A percentile compares a stretch with the other conserved stretches of the same genome.
Evolutionary conservation across 2,888 invertebrate genomes (phyloP).

Genomic region (Choreutis nemorana): DNA sequence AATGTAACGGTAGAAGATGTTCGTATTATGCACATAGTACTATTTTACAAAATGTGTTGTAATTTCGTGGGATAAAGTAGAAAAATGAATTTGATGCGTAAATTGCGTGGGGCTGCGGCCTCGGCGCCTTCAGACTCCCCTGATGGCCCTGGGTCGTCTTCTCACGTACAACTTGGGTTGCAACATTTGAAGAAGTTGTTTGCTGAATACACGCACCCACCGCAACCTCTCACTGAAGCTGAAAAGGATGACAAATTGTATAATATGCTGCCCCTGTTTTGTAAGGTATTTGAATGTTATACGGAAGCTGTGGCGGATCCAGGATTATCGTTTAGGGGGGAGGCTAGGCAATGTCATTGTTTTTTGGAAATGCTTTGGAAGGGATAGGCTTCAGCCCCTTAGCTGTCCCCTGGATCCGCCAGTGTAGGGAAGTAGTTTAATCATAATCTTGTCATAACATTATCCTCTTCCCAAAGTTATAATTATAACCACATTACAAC

Average conservation of each 20-base stretch:
- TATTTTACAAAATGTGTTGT: conserved; percentile 3
- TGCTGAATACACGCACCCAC: conserved; percentile 91
- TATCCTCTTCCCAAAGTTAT: too few species aligned
- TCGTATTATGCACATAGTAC: too few species aligned
- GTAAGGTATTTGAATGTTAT: conserved; percentile 94
- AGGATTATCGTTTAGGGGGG: too few species aligned
- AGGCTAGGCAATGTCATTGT: too few species aligned
- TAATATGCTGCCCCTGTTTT: conserved; percentile 97
- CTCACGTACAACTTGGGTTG: conserved; percentile 88
- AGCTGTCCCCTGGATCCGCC: too few species aligned
- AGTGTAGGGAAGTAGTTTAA: too few species aligned
- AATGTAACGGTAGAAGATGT: background rate
- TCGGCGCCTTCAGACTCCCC: conserved; percentile 61
- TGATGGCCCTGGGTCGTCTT: conserved; percentile 69
- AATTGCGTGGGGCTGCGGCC: conserved; percentile 72
- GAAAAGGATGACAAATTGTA: conserved; percentile 94
- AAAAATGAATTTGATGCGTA: conserved; percentile 91
- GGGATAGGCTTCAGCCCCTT: too few species aligned
- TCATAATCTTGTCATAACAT: too few species aligned
- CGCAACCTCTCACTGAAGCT: conserved; percentile 78
- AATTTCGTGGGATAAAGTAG: conserved; percentile 3
- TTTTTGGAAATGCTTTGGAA: too few species aligned
- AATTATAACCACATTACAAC: too few species aligned
- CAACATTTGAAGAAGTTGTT: conserved; percentile 97
- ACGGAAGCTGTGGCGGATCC: too few species aligned